A percentile compares a stretch with the other conserved stretches of the same genome.
Conservation (phyloP, 2,113 vertebrate species). For the Pelecanoides urinatrix region DNA sequence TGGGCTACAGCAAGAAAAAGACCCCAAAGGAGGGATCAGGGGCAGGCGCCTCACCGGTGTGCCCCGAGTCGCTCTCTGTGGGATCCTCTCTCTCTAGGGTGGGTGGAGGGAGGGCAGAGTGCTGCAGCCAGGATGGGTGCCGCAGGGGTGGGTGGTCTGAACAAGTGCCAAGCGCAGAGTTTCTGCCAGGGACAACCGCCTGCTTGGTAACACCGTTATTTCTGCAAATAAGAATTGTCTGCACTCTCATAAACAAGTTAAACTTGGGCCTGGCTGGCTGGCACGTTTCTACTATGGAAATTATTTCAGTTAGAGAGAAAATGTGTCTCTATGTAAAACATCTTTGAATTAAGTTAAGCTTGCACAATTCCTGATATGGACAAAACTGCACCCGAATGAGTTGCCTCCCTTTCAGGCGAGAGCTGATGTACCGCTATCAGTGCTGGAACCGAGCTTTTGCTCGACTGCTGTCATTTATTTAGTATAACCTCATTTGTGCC, state of each 20-base stretch:
- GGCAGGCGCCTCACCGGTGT: background rate
- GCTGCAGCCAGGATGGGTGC: background rate
- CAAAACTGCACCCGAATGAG: background rate
- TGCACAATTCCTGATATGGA: slow-evolving; percentile 7
- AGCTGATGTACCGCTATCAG: background rate
- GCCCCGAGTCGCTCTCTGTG: fast-evolving
- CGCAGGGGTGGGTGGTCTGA: slow-evolving; percentile 9
- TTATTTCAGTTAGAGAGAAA: background rate
- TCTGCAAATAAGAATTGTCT: slow-evolving; percentile 11
- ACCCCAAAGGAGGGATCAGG: background rate
- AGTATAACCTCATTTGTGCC: background rate
- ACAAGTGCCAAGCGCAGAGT: background rate
- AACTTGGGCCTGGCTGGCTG: background rate
- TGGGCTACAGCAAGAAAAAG: background rate
- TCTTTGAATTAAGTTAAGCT: background rate
- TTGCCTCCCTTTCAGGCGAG: background rate
- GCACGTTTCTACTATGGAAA: background rate
- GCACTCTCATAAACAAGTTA: background rate
- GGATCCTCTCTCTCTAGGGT: background rate
- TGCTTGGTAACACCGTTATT: background rate
- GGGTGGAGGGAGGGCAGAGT: background rate
- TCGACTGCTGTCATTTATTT: background rate
- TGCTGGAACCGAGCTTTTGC: background rate
- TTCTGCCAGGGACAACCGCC: background rate
- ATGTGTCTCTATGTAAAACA: background rate